Conservation (phyloP, 2,888 invertebrate species). For the Cantharis nigra region DNA sequence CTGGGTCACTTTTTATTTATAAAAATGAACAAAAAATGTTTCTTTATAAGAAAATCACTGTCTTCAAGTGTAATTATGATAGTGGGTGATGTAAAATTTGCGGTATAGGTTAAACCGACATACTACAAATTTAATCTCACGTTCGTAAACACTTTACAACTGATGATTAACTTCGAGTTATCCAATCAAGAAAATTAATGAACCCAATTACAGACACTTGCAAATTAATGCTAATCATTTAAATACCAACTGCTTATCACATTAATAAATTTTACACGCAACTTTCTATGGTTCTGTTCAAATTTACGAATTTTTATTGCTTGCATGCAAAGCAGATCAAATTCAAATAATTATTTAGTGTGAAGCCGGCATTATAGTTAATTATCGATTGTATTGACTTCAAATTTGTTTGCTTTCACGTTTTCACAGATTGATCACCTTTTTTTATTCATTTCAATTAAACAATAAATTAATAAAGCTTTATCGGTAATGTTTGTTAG, state of each 20-base stretch:
- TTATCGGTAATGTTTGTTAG: background rate
- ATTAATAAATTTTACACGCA: background rate
- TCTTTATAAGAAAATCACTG: background rate
- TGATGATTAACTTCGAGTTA: background rate
- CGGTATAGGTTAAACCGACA: background rate
- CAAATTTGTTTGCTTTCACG: background rate
- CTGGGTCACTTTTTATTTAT: background rate
- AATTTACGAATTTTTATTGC: background rate
- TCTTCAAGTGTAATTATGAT: background rate
- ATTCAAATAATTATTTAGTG: background rate
- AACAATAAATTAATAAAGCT: background rate
- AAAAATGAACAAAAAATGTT: background rate
- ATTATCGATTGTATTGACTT: background rate
- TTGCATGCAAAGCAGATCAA: too few species aligned
- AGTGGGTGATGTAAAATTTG: background rate
- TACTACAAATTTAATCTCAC: background rate
- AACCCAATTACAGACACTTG: background rate
- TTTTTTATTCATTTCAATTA: background rate
- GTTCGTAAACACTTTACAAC: background rate
- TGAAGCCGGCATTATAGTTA: background rate
- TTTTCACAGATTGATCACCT: background rate
- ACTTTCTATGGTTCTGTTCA: background rate
- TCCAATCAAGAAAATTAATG: background rate
- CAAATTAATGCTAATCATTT: background rate
- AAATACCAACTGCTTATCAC: background rate